These are phyloP conservation scores for Desoria tigrina DNA, from an alignment of 2,888 invertebrate species.

Conservation along the genomic window DNA sequence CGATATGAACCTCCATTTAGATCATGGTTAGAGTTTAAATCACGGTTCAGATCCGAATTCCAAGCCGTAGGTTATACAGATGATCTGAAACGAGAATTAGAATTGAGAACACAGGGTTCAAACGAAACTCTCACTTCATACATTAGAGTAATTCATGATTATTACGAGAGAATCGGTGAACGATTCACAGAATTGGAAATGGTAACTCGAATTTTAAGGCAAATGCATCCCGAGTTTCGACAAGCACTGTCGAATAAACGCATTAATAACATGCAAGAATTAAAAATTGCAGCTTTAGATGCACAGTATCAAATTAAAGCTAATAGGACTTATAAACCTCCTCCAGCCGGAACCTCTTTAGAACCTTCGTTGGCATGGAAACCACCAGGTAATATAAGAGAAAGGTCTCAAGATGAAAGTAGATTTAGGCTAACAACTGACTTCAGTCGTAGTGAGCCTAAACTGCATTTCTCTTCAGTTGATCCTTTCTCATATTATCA, in stretches of 20 bases:
- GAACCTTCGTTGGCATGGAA: too few relatives aligned
- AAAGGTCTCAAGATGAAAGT: too few relatives aligned
- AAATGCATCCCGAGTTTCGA: constrained; percentile 22
- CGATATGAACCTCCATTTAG: background rate
- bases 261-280: constrained; percentile 3
- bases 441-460: background rate
- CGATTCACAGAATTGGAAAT: background rate
- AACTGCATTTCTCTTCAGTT: background rate
- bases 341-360: too few relatives aligned
- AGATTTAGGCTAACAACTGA: too few relatives aligned
- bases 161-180: constrained; percentile 6
- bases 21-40: constrained; percentile 12
- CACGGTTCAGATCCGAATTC: constrained; percentile 15
- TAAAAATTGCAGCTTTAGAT: constrained; percentile 12
- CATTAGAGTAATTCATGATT: constrained; percentile 12
- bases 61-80: constrained; percentile 11
- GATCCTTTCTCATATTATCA: background rate
- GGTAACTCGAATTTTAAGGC: constrained; percentile 1
- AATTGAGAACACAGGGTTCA: constrained; percentile 15
- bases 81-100: constrained; percentile 20
- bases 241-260: background rate
- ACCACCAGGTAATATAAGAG: too few relatives aligned
- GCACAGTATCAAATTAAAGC: constrained; percentile 13
- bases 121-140: constrained; percentile 16
- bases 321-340: background rate